Percentiles rank a stretch among this genome's conserved stretches.
phyloP scores from a whole-genome alignment of 2,113 vertebrate species.

The Butorides virescens region DNA sequence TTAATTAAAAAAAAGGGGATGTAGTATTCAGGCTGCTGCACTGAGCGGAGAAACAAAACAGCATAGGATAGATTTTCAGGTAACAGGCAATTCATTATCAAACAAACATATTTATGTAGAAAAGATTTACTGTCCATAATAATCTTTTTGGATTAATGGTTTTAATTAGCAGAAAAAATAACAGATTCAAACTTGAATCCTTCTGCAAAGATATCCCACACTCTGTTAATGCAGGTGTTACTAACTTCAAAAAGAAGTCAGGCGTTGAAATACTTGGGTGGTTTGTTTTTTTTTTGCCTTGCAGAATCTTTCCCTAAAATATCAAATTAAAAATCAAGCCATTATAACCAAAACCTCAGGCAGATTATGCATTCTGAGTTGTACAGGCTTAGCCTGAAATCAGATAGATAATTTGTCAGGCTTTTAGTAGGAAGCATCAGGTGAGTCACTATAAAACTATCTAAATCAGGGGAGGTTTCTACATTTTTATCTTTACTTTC shows the following conservation, averaged over 20 bases:
- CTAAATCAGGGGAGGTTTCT: neutral
- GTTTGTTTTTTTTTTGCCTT: neutral
- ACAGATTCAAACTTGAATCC: neutral
- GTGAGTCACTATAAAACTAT: neutral
- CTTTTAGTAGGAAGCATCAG: neutral
- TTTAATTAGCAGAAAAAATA: constrained; percentile 50
- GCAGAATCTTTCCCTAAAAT: neutral
- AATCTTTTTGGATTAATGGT: neutral
- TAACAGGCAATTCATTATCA: constrained; percentile 10
- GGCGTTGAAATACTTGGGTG: neutral
- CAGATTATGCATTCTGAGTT: neutral
- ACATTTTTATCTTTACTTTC: neutral
- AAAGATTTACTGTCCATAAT: constrained; percentile 22
- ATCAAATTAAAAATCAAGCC: neutral
- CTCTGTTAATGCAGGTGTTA: neutral
- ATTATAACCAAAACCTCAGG: neutral
- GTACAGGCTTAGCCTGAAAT: neutral
- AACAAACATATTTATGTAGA: neutral
- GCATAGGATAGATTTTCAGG: constrained; percentile 5
- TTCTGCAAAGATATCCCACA: neutral
- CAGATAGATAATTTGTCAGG: neutral
- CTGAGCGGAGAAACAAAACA: neutral
- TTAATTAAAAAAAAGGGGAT: constrained; percentile 21
- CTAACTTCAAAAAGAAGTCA: neutral
- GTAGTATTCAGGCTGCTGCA: neutral